These are phyloP conservation scores for Tipula helvola DNA, from an alignment of 2,888 invertebrate genomes.

Conservation along the genomic window DNA sequence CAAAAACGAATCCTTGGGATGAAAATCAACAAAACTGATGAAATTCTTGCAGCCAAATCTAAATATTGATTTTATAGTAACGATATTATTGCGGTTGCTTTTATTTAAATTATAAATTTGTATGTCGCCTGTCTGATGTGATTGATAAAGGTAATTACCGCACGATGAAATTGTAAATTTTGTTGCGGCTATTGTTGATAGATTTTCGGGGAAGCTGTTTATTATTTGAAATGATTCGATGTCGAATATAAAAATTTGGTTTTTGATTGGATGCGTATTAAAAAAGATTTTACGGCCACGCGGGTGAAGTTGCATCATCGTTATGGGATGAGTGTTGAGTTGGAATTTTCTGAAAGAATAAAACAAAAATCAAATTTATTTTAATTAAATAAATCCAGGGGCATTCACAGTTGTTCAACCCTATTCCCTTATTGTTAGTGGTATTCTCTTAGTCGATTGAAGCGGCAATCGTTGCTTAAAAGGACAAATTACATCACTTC, in stretches of 20 bases:
- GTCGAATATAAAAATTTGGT: neutral
- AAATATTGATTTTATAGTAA: neutral
- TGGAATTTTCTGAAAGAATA: neutral
- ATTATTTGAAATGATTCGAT: slow-evolving; percentile 6
- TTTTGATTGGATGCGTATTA: neutral
- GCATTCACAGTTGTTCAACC: too few relatives aligned
- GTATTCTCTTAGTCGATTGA: too few relatives aligned
- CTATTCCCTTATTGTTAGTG: too few relatives aligned
- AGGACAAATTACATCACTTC: too few relatives aligned
- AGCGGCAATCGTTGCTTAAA: too few relatives aligned
- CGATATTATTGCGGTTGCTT: neutral
- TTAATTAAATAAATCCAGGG: too few relatives aligned
- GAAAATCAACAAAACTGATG: neutral
- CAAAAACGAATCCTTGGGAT: neutral
- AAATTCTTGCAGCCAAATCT: neutral
- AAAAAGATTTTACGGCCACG: slow-evolving; percentile 7
- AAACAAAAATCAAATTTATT: too few relatives aligned
- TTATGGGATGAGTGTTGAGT: neutral
- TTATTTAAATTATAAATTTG: neutral
- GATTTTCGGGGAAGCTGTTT: neutral
- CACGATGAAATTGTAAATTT: slow-evolving; percentile 7
- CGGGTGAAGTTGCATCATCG: neutral
- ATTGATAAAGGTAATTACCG: neutral
- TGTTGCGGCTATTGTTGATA: neutral
- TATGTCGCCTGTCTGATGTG: neutral